Conservation (phyloP, 1,140 invertebrate genomes). For the Pristionchus pacificus region DNA sequence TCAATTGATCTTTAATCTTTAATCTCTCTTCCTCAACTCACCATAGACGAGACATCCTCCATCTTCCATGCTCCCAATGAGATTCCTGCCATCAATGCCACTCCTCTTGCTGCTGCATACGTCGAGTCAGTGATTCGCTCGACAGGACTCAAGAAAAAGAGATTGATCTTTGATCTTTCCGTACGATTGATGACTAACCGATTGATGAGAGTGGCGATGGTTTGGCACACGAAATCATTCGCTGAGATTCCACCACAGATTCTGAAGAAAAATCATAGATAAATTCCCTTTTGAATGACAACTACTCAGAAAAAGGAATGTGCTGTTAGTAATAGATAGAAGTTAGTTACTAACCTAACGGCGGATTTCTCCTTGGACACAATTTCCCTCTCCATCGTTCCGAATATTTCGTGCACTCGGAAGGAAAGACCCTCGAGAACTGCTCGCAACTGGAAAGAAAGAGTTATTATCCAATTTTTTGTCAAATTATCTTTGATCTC, state of each 20-base stretch:
- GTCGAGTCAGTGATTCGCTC: constrained; percentile 65
- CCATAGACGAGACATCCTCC: constrained; percentile 22
- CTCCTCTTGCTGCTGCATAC: constrained; percentile 47
- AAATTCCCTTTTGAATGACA: constrained; percentile 12
- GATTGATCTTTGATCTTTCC: not conserved
- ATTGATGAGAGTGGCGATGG: constrained; percentile 73
- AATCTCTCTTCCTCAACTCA: constrained; percentile 6
- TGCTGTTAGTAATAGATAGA: not conserved
- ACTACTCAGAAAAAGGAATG: not conserved
- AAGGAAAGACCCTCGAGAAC: constrained; percentile 83
- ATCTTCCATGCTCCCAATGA: constrained; percentile 38
- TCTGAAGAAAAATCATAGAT: constrained; percentile 64
- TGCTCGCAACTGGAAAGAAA: constrained; percentile 65
- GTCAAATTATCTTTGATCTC: not conserved
- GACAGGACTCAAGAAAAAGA: constrained; percentile 62
- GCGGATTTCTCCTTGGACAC: constrained; percentile 1
- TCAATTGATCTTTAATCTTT: too few relatives aligned
- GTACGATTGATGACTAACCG: not conserved
- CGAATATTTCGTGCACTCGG: constrained; percentile 72
- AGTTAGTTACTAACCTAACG: constrained; percentile 26
- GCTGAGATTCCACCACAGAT: constrained; percentile 86
- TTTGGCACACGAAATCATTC: constrained; percentile 83
- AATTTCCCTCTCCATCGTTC: constrained; percentile 67
- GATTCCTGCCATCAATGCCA: constrained; percentile 50
- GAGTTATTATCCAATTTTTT: not conserved